Evolutionary conservation across 2,888 invertebrate species (phyloP), one percentile per base, ranked within the genome.

Genomic region (Xylocampa areola): DNA sequence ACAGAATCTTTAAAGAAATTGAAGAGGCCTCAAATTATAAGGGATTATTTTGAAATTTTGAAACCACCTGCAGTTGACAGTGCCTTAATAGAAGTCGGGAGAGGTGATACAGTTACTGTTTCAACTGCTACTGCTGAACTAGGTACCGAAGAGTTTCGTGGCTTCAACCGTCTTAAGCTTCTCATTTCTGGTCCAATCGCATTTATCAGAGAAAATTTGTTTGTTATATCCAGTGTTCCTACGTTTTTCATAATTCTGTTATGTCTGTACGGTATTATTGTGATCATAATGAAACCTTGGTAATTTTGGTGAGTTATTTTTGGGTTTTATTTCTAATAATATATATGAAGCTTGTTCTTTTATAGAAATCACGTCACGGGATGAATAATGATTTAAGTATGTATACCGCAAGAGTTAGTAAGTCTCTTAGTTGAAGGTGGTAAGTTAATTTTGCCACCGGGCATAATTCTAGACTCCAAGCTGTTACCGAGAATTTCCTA

Each of bases 151-250:
- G 57, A 65, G 10, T 16, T 50, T 7, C 7, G 25, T 23, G 41
- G 58, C 1, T 35, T 60, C 4, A 6, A 39, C 10, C 53, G 52
- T 17, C 4, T 78, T 0, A 76, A 73, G 45, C 25, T 43, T 0
- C 19, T 79, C 0, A 48, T 85, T 0, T 16, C 57, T 14, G 62
- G 49, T 14, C 74, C 85, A 0, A 3, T 80, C 0, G 41, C 41
- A 8, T 91, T 90, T 68, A 0, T 91, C 0, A 81, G 77, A 60
- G 86, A 88, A 57, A 92, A 92, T 57, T 54, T 82, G 23, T 67
- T 89, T 23, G 81, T 92, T 0, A 69, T 92, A 13, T 74, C 79
- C 0, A 86, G 86, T 76, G 87, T 90, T 0, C 91, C 92, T 1
- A 76, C 82, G 6, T 91, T 92, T 66, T 82, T 91, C 49, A 61